A percentile compares a stretch with the other conserved stretches of the same genome.
Evolutionary conservation across 1,140 invertebrate genomes (phyloP).

Genomic region (Zaprionus ornatus): DNA sequence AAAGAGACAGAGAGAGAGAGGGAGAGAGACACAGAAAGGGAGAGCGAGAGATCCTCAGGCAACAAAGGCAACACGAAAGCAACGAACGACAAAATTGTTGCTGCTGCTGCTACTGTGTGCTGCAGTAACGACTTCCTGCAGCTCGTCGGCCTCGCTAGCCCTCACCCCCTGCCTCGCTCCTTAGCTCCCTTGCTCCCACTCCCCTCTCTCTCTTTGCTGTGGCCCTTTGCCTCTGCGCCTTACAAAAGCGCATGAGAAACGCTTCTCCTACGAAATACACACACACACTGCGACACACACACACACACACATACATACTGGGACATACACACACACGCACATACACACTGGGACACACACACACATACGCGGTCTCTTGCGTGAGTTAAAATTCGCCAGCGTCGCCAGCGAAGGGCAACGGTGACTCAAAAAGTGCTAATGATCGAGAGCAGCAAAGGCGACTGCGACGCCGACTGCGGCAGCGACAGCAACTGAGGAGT

Average conservation of each 20-base stretch:
- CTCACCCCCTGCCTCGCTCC: not conserved
- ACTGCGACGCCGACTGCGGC: conserved; percentile 5
- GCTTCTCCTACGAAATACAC: conserved; percentile 34
- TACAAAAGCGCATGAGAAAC: conserved; percentile 34
- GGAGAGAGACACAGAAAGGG: not conserved
- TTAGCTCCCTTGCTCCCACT: not conserved
- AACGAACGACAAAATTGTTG: conserved; percentile 22
- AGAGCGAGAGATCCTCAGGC: conserved; percentile 26
- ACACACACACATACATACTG: conserved; percentile 22
- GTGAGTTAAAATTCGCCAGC: conserved; percentile 17
- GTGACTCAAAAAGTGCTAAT: conserved; percentile 58
- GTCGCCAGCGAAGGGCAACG: conserved; percentile 48
- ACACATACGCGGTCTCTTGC: not conserved
- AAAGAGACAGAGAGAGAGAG: no score
- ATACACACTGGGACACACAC: conserved; percentile 9
- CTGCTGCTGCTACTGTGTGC: conserved; percentile 43
- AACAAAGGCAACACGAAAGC: conserved; percentile 22
- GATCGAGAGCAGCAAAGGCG: conserved; percentile 30
- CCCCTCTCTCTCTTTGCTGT: not conserved
- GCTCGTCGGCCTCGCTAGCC: conserved; percentile 14
- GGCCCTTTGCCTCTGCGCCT: conserved; percentile 24
- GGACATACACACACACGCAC: conserved; percentile 1
- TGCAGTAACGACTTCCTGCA: conserved; percentile 49
- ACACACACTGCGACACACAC: conserved; percentile 20
- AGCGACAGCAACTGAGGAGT: not conserved